phyloP scores from a whole-genome alignment of 1,140 invertebrate species.

The Agrypnia vestita region DNA sequence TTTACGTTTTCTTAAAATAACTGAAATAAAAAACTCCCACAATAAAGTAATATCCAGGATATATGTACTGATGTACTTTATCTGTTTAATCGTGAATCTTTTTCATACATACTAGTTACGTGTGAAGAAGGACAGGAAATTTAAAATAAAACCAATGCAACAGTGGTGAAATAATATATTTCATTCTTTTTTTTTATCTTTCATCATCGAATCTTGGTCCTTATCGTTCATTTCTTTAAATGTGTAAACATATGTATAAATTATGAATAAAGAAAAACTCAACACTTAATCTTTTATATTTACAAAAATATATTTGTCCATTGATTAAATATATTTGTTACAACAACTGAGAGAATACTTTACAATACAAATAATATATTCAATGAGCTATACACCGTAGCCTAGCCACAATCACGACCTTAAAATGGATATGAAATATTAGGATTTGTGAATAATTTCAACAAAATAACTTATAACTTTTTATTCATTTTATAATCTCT shows the following conservation, averaged over 20 bases:
- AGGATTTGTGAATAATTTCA: too few species aligned
- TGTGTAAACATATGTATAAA: conserved; percentile 17
- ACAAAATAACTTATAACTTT: too few species aligned
- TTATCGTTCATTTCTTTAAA: conserved; percentile 11
- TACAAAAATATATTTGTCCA: conserved; percentile 47
- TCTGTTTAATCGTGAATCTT: too few species aligned
- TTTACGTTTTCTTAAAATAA: too few species aligned
- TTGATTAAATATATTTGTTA: conserved; percentile 30
- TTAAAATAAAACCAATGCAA: conserved; percentile 41
- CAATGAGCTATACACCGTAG: neutral
- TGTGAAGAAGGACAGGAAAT: neutral
- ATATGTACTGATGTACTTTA: too few species aligned
- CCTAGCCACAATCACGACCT: too few species aligned
- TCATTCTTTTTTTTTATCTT: conserved; percentile 5
- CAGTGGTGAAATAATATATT: conserved; percentile 40
- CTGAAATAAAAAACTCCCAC: too few species aligned
- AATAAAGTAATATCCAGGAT: too few species aligned
- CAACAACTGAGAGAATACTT: too few species aligned
- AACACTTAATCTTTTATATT: conserved; percentile 40
- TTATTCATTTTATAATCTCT: too few species aligned
- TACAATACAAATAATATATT: conserved; percentile 30
- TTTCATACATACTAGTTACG: neutral
- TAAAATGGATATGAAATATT: too few species aligned
- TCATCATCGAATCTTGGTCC: conserved; percentile 25
- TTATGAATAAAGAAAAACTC: conserved; percentile 29